Evolutionary conservation across 2,113 vertebrate genomes (phyloP), one percentile per base, ranked within the genome.

Genomic region (Brachyhypopomus occidentalis): DNA sequence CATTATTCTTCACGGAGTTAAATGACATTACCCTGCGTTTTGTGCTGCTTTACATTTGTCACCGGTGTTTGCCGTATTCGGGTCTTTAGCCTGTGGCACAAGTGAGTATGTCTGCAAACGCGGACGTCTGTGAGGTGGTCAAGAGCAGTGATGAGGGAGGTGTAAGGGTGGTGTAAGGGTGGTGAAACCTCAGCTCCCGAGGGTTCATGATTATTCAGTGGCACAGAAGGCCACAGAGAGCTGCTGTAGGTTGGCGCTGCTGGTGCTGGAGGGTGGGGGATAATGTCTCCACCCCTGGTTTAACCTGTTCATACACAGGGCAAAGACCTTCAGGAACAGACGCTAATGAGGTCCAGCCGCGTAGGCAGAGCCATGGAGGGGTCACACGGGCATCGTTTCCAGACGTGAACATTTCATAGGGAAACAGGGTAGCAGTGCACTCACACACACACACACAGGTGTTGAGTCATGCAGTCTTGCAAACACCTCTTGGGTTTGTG

Each of bases 281-380:
- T 92, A 92, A 87, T 74, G 56, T 95, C 93, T 95, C 91, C 92
- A 94, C 92, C 93, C 93, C 92, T 90, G 91, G 93, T 92, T 94
- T 95, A 95, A 95, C 94, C 95, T 95, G 94, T 88, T 89, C 92
- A 89, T 93, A 93, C 88, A 90, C 88, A 82, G 91, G 94, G 90
- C 93, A 96, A 92, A 91, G 91, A 92, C 92, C 88, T 62, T 89
- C 87, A 89, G 91, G 75, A 92, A 94, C 92, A 91, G 89, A 91
- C 90, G 86, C 89, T 94, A 94, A 94, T 93, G 85, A 92, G 93
- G 93, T 94, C 91, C 94, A 94, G 94, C 93, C 94, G 94, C 90
- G 90, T 71, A 74, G 90, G 86, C 92, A 90, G 89, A 80, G 87
- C 75, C 83, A 72, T 30, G 38, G 67, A 80, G 72, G 63, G 84